phyloP scores from a whole-genome alignment of 2,113 vertebrate genomes.

The Haplochromis vanheusdeni region DNA sequence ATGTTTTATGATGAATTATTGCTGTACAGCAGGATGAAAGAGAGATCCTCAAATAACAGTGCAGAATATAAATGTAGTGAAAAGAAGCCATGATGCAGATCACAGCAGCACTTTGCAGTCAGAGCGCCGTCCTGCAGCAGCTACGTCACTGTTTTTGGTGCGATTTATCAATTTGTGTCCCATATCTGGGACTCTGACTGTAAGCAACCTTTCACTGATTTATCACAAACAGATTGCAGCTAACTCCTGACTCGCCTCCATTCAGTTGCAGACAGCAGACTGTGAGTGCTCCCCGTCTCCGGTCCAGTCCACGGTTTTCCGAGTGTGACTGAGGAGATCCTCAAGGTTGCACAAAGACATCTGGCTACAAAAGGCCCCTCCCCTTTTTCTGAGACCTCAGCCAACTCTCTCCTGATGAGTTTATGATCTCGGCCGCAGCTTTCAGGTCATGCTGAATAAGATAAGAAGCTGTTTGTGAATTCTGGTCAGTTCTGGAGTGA shows the following conservation, averaged over 20 bases:
- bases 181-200: background rate
- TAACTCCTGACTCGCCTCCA: background rate
- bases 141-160: background rate
- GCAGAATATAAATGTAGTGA: background rate
- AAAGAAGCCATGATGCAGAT: background rate
- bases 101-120: background rate
- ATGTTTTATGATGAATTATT: background rate
- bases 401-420: background rate
- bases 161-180: background rate
- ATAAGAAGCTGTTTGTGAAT: background rate
- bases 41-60: background rate
- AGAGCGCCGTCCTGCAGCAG: background rate
- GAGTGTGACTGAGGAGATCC: background rate
- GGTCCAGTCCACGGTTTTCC: background rate
- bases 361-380: background rate
- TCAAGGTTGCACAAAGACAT: background rate
- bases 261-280: background rate
- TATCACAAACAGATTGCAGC: background rate
- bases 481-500: background rate
- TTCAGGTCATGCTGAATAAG: accelerated
- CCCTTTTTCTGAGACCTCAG: background rate
- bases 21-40: background rate
- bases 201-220: background rate
- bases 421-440: background rate
- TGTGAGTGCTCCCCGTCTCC: background rate